Percentiles rank a stretch among this genome's conserved stretches.
phyloP scores from a whole-genome alignment of 2,888 invertebrate genomes.

The Gortyna flavago region DNA sequence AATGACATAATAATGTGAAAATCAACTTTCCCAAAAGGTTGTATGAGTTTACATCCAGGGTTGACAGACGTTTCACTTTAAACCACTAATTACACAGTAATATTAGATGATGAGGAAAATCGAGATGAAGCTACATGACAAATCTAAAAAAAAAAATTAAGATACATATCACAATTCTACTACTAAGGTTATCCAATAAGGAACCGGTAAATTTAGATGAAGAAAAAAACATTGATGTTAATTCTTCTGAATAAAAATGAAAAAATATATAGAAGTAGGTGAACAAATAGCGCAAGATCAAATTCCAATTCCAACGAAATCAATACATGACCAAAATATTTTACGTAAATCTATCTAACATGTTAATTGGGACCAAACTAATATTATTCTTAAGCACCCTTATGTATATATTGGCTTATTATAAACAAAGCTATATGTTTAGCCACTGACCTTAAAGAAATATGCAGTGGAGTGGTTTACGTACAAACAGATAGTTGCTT shows the following conservation, averaged over 20 bases:
- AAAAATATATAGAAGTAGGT: too few species aligned
- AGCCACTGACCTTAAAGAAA: constrained; percentile 54
- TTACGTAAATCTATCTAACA: constrained; percentile 38
- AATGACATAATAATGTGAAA: constrained; percentile 4
- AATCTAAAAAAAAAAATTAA: neutral
- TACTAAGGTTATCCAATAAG: neutral
- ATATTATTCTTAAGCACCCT: constrained; percentile 44
- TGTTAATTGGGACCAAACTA: constrained; percentile 53
- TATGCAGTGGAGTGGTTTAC: constrained; percentile 57
- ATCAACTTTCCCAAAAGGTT: constrained; percentile 8
- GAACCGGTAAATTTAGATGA: neutral
- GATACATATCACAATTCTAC: too few species aligned
- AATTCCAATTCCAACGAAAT: constrained; percentile 24
- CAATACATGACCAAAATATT: constrained; percentile 31
- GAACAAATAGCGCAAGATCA: constrained; percentile 10
- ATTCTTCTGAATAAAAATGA: too few species aligned
- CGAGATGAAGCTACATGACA: neutral
- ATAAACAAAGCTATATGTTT: constrained; percentile 51
- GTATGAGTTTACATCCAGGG: neutral
- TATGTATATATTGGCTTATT: constrained; percentile 42
- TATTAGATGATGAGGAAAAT: neutral
- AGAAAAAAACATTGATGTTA: neutral
- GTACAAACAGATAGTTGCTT: constrained; percentile 52
- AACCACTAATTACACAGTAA: constrained; percentile 16
- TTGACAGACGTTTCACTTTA: neutral